Base-by-base conservation (phyloP, 2,888 invertebrate genomes). In the Diloba caeruleocephala region DNA sequence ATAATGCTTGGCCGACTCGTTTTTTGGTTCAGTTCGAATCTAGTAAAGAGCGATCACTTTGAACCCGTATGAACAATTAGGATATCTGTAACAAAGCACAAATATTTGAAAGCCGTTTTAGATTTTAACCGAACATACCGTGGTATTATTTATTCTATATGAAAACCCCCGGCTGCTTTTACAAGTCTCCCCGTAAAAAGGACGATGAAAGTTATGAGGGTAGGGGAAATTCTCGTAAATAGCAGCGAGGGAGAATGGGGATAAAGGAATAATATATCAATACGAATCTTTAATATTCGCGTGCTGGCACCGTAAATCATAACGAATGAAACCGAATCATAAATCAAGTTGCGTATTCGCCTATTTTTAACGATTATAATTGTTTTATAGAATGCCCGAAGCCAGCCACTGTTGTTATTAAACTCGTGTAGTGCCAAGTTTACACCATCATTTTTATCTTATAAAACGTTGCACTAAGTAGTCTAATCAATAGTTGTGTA, bases 251-350 rank as follows among this genome's bases (percentile, higher is more conserved):
- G 89, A 89, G 86, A 92, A 90, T 86, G 81, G 84, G 92, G 90
- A 93, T 92, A 91, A 91, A 91, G 89, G 90, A 90, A 92, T 92
- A 93, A 93, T 93, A 92, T 92, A 92, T 92, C 92, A 93, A 92
- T 93, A 90, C 88, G 90, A 92, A 90, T 93, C 91, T 92, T 92
- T 93, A 92, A 92, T 93, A 92, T 92, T 92, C 89, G 89, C 87
- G 86, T 86, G 84, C 82, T 76, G 83, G 82, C 82, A 78, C 85
- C 89, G 88, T 93, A 91, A 92, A 93, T 93, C 92, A 91, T 82
- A 87, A 81, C 84, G 89, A 90, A 92, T 91, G 89, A 88, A 84
- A 88, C 86, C 78, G 79, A 79, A 70, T 80, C 84, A 85, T 92
- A 92, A 91, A 92, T 92, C 91, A 90, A 72, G 69, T 55, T 79